Evolutionary conservation across 2,113 vertebrate species (phyloP).

Genomic region (Meleagris gallopavo): DNA sequence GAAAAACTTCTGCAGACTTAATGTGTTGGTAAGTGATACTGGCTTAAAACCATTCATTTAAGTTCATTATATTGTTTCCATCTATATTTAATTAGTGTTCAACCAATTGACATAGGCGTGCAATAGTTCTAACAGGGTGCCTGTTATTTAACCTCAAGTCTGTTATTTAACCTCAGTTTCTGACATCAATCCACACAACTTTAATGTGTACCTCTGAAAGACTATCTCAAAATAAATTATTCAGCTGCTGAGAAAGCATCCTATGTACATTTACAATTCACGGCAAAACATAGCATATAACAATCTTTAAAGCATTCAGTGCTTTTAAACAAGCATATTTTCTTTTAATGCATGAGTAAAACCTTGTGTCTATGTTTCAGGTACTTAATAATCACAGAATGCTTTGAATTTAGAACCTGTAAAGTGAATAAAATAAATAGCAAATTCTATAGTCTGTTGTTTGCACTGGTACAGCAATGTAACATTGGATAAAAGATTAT

Average conservation of each 20-base stretch:
- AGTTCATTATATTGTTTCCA: conserved; percentile 68
- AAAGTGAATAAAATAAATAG: not conserved
- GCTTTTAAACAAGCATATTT: not conserved
- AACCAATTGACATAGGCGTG: conserved; percentile 32
- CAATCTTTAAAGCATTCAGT: not conserved
- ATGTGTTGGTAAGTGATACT: not conserved
- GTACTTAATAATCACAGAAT: not conserved
- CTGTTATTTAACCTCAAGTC: conserved; percentile 69
- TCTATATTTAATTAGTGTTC: conserved; percentile 70
- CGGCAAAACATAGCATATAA: conserved; percentile 30
- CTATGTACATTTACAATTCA: conserved; percentile 34
- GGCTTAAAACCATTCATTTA: conserved; percentile 54
- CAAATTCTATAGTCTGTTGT: not conserved
- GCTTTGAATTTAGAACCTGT: not conserved
- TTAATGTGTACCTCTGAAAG: conserved; percentile 68
- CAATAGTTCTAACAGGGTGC: conserved; percentile 56
- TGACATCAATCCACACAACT: conserved; percentile 73
- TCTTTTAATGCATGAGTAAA: not conserved
- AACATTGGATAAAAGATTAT: not conserved
- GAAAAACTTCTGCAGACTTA: not conserved
- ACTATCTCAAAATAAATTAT: conserved; percentile 73
- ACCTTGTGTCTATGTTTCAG: not conserved
- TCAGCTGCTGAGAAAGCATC: conserved; percentile 45
- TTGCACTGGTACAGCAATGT: not conserved
- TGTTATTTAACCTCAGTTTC: conserved; percentile 76